Evolutionary conservation across 2,797 vertebrate genomes (phyloP).

Genomic region (Rallus crepitans): DNA sequence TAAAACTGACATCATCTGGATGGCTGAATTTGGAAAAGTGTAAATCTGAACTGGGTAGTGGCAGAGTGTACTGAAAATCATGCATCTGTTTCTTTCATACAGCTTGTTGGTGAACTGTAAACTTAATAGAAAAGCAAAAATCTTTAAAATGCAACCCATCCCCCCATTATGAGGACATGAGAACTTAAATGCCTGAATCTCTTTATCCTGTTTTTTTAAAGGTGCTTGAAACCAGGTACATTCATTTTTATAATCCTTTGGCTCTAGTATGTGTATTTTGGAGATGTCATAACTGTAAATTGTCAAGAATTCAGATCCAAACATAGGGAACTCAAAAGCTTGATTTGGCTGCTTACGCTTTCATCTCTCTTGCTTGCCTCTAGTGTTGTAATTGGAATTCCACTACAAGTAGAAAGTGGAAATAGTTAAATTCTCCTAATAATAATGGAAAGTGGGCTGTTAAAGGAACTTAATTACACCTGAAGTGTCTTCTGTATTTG

Average conservation of each 20-base stretch:
- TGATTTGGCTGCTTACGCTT: background rate
- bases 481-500: background rate
- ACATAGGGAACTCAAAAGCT: background rate
- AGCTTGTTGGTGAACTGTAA: background rate
- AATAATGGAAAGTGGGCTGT: background rate
- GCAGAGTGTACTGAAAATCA: rapidly evolving
- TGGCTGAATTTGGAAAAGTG: background rate
- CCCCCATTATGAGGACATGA: background rate
- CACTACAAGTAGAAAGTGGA: background rate
- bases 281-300: background rate
- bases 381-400: background rate
- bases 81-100: background rate
- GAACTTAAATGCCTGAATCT: background rate
- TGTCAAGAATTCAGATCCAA: too few species aligned
- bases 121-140: background rate
- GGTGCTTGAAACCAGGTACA: background rate
- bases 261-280: background rate
- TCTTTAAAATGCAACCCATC: background rate
- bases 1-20: background rate
- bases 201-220: background rate
- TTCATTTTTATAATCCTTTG: background rate
- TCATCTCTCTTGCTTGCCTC: background rate
- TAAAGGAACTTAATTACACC: background rate
- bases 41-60: background rate
- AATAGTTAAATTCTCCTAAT: background rate